Conservation (phyloP, 2,888 invertebrate genomes). For the Rhopalosiphum nymphaeae region DNA sequence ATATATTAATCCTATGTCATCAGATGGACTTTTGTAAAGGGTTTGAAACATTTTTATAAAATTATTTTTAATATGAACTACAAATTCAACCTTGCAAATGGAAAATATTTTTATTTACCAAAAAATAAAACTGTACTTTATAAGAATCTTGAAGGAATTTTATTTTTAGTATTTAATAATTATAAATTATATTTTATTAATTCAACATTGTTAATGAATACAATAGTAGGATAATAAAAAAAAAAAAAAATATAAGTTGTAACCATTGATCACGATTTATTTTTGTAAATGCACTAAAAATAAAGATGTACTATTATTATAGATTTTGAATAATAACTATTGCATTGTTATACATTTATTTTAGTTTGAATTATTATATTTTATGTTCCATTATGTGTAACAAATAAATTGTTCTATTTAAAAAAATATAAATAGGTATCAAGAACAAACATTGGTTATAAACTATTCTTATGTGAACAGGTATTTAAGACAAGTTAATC, state of each 20-base stretch:
- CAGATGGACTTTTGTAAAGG: constrained; percentile 19
- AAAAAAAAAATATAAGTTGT: background rate
- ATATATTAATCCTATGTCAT: constrained; percentile 27
- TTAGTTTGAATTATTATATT: background rate
- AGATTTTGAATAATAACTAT: background rate
- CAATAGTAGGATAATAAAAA: background rate
- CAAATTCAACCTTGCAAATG: background rate
- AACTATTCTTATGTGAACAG: background rate
- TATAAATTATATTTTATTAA: background rate
- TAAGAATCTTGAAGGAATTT: background rate
- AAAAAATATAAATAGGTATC: background rate
- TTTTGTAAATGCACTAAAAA: background rate
- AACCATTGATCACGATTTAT: background rate
- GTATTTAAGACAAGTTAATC: background rate
- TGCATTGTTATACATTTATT: background rate
- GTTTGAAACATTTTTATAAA: constrained; percentile 5
- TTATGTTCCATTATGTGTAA: background rate
- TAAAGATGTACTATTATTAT: background rate
- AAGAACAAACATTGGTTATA: background rate
- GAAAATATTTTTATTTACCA: background rate
- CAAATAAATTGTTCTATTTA: background rate
- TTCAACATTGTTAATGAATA: background rate
- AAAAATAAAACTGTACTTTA: background rate
- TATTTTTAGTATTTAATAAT: background rate
- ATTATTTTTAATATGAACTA: constrained; percentile 1